Conservation (phyloP, 2,888 invertebrate genomes). For the Gari tellinella region DNA sequence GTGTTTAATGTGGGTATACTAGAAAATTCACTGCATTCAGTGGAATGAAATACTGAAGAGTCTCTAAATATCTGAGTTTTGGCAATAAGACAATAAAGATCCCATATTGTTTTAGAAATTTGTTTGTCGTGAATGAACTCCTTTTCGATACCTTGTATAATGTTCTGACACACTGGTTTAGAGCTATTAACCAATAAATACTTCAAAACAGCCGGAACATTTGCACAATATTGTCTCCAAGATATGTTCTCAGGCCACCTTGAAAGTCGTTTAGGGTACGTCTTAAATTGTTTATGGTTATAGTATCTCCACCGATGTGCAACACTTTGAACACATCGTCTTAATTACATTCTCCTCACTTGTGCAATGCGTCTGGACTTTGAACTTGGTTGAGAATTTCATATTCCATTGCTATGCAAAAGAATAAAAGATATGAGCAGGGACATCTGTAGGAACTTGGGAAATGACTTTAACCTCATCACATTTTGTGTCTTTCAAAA, state of each 20-base stretch:
- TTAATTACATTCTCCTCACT: too few relatives aligned
- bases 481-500: too few relatives aligned
- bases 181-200: background rate
- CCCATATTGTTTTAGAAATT: background rate
- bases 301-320: constrained; percentile 1
- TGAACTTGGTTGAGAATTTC: too few relatives aligned
- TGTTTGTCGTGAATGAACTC: background rate
- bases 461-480: too few relatives aligned
- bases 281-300: background rate
- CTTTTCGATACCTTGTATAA: background rate
- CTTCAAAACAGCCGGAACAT: background rate
- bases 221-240: background rate
- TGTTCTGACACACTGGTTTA: background rate
- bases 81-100: background rate
- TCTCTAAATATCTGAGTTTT: background rate
- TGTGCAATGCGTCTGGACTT: too few relatives aligned
- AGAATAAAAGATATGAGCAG: too few relatives aligned
- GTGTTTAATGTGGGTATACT: background rate
- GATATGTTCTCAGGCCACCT: background rate
- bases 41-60: background rate
- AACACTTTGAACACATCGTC: too few relatives aligned
- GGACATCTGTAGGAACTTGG: too few relatives aligned
- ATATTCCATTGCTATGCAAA: too few relatives aligned
- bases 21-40: background rate
- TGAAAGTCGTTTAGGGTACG: background rate